A percentile compares a stretch with the other conserved stretches of the same genome.
Evolutionary conservation across 2,113 vertebrate species (phyloP).

Genomic region (Misgurnus mizolepis): DNA sequence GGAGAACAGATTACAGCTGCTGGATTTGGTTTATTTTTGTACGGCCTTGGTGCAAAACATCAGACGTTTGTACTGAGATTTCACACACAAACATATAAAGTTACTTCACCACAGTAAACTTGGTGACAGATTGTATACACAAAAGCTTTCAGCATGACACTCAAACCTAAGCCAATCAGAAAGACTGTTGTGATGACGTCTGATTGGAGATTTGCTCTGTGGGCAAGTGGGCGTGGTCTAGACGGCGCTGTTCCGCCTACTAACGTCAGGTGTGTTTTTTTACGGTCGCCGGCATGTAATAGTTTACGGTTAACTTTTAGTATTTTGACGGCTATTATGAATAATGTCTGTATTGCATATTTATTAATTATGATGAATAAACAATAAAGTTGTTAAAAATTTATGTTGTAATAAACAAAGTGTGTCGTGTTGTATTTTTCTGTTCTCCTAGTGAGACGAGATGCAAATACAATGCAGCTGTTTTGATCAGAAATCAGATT

Average conservation of each 20-base stretch:
- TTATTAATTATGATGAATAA: slow-evolving; percentile 74
- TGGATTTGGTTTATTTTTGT: slow-evolving; percentile 23
- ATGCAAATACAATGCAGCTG: too few relatives aligned
- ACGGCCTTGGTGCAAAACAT: slow-evolving; percentile 12
- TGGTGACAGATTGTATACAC: neutral
- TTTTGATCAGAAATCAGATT: too few relatives aligned
- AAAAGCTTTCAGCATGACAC: neutral
- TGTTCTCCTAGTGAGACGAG: neutral
- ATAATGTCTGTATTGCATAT: slow-evolving; percentile 76
- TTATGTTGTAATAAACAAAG: neutral
- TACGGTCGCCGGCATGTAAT: slow-evolving; percentile 33
- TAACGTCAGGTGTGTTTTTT: slow-evolving; percentile 52
- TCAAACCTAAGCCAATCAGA: slow-evolving; percentile 30
- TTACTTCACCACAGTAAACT: neutral
- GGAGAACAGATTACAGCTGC: slow-evolving; percentile 12
- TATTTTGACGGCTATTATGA: slow-evolving; percentile 60
- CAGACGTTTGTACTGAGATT: neutral
- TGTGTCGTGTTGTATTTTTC: neutral
- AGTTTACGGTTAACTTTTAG: slow-evolving; percentile 53
- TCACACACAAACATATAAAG: slow-evolving; percentile 2
- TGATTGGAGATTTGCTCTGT: slow-evolving; percentile 15
- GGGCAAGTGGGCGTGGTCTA: slow-evolving; percentile 1
- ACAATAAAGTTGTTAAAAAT: slow-evolving; percentile 54
- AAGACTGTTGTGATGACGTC: neutral
- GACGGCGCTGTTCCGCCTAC: slow-evolving; percentile 27